Base-by-base conservation (phyloP, 2,797 vertebrate species). In the Pseudomugil gertrudae region DNA sequence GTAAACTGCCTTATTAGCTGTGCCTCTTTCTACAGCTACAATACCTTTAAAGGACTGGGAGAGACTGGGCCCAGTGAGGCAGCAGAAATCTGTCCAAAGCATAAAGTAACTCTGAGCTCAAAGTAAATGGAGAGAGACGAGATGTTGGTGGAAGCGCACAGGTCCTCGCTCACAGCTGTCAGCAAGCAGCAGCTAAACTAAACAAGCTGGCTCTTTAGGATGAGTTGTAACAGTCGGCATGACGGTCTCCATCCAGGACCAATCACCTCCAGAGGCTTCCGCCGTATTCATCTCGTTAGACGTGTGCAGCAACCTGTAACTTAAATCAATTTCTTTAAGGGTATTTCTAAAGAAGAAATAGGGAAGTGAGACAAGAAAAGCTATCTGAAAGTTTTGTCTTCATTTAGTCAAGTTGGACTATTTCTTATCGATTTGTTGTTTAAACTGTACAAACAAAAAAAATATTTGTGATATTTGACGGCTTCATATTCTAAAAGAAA, bases 1-100 rank as follows among this genome's bases (percentile, higher is more conserved):
- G 78, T 66, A 62, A 80, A 68, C 63, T 32, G 72, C 72, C 76
- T 76, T 71, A 76, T 83, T 80, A 76, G 65, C 71, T 1, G 1
- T 2, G 19, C 47, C 36, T 57, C 59, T 68, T 36, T 59, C 30
- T 9, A 63, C 63, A 53, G 73, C 69, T 29, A 40, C 57, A n/a
- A 26, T 23, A 36, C 69, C 82, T 83, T 80, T 75, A 84, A 80
- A 79, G 54, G 68, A 64, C 48, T 66, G 68, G 76, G 52, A 9
- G 66, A 35, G 50, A 21, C 56, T 58, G 33, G 0, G 58, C 45
- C 45, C n/a, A 64, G 78, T 40, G 65, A 76, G 52, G 23, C 63
- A 21, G 45, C 53, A 47, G 17, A 10, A 71, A 15, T 50, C 57
- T 54, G 76, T 72, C 63, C 52, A 51, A 36, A 57, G 26, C 38